These are phyloP conservation scores for Lypha dubia DNA, from an alignment of 2,888 invertebrate species.

Conservation along the genomic window DNA sequence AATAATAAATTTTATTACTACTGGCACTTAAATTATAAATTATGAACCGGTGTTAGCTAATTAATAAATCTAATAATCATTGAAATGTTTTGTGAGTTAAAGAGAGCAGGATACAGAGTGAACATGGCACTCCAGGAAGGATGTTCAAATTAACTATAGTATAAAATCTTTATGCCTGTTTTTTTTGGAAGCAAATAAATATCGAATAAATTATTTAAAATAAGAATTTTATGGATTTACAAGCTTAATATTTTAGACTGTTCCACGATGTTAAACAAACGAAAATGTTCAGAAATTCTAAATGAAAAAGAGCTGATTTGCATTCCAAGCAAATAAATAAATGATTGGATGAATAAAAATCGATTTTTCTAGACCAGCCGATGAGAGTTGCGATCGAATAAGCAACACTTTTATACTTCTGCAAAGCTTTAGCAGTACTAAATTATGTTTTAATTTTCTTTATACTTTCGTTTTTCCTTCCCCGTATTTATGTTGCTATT, in stretches of 20 bases:
- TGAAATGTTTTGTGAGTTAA: background rate
- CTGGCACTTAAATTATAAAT: conserved; percentile 25
- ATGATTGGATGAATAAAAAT: too few relatives aligned
- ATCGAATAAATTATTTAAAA: conserved; percentile 11
- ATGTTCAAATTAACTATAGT: conserved; percentile 3
- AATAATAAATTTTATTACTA: conserved; percentile 20
- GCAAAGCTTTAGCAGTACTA: conserved; percentile 8
- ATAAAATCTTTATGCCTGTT: background rate
- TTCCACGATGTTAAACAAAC: too few relatives aligned
- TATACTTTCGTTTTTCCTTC: conserved; percentile 46
- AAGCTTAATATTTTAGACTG: too few relatives aligned
- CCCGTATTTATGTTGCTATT: conserved; percentile 63
- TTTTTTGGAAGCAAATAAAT: conserved; percentile 9
- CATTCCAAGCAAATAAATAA: too few relatives aligned
- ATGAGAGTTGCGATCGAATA: too few relatives aligned
- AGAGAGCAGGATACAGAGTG: conserved; percentile 31
- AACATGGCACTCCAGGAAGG: background rate
- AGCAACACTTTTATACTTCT: background rate
- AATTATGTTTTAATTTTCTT: conserved; percentile 22
- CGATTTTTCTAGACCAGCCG: too few relatives aligned
- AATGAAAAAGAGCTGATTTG: too few relatives aligned
- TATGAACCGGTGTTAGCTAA: conserved; percentile 6
- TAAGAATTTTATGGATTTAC: conserved; percentile 13
- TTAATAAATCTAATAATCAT: background rate
- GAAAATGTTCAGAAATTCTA: too few relatives aligned